phyloP scores from a whole-genome alignment of 2,113 vertebrate species.

The Hiodon alosoides region DNA sequence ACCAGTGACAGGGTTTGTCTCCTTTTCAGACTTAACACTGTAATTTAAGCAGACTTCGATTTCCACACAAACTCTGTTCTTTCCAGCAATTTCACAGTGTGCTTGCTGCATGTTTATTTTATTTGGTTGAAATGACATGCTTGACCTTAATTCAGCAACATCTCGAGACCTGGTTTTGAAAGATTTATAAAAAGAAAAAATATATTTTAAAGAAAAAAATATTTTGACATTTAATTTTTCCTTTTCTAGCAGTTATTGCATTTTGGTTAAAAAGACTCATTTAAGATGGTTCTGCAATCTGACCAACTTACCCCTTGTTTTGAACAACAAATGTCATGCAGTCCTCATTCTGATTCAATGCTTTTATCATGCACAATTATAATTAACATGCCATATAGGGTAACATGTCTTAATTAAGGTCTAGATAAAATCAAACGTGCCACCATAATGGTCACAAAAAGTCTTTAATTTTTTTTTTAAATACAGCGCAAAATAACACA shows the following conservation, averaged over 20 bases:
- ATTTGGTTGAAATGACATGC: conserved; percentile 74
- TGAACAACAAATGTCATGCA: no score
- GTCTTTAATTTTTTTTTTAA: not conserved
- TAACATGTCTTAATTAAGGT: no score
- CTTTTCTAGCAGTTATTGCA: no score
- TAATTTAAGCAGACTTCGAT: conserved; percentile 74
- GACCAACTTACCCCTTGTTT: no score
- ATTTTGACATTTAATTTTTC: not conserved
- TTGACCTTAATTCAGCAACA: conserved; percentile 79
- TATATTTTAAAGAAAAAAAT: not conserved
- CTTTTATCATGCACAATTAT: no score
- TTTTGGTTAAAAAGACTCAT: no score
- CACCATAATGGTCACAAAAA: not conserved
- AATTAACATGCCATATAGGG: no score
- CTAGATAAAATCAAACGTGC: not conserved
- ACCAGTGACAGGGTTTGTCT: conserved; percentile 53
- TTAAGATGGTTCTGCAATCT: no score
- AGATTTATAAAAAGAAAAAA: not conserved
- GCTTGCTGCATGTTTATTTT: conserved; percentile 88
- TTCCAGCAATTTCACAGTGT: conserved; percentile 65
- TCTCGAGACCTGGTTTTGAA: conserved; percentile 79
- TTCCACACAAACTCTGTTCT: conserved; percentile 72
- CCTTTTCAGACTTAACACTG: conserved; percentile 72
- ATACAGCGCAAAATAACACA: not conserved
- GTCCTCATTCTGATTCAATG: no score